Conservation (phyloP, 2,113 vertebrate species). For the Thermophis baileyi region DNA sequence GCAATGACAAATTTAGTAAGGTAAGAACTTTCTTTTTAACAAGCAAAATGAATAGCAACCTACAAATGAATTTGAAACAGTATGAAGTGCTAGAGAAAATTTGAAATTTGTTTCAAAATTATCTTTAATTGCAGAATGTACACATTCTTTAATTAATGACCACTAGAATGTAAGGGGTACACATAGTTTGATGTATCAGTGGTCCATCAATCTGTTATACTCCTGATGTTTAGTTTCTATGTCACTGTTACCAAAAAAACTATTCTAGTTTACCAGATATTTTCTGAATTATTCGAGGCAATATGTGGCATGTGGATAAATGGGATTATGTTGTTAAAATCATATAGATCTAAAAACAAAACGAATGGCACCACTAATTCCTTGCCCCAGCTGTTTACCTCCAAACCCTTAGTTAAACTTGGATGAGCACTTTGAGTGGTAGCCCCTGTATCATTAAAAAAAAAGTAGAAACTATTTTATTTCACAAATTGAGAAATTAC, state of each 20-base stretch:
- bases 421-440: neutral
- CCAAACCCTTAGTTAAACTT: neutral
- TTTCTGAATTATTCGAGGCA: neutral
- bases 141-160: neutral
- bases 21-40: slow-evolving; percentile 71
- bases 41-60: slow-evolving; percentile 3
- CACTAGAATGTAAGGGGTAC: neutral
- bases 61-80: neutral
- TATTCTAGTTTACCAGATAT: neutral
- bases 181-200: neutral
- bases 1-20: slow-evolving; percentile 99
- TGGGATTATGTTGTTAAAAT: neutral
- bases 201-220: neutral
- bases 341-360: neutral
- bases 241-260: neutral
- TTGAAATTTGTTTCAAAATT: neutral
- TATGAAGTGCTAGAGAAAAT: neutral
- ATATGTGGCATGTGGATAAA: neutral
- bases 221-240: neutral
- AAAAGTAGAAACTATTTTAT: neutral
- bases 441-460: neutral
- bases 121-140: neutral
- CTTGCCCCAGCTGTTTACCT: neutral
- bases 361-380: neutral
- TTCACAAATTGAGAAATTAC: neutral